A percentile compares a stretch with the other conserved stretches of the same genome.
phyloP scores from a whole-genome alignment of 2,888 invertebrate genomes.

The Drosophila basisetae region DNA sequence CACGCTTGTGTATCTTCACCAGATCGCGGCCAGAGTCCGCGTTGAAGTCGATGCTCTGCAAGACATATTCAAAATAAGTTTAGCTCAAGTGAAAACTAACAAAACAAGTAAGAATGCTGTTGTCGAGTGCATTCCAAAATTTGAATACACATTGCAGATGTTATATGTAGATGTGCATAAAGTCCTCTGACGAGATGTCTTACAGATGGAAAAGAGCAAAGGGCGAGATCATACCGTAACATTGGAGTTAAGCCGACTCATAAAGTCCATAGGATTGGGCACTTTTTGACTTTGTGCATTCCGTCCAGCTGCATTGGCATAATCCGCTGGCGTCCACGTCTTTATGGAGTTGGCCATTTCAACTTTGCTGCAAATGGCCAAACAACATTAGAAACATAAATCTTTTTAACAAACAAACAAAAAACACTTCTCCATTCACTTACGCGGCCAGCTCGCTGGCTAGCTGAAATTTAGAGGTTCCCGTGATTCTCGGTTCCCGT shows the following conservation, averaged over 20 bases:
- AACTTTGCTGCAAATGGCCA: constrained; percentile 79
- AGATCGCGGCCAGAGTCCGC: constrained; percentile 54
- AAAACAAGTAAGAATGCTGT: background rate
- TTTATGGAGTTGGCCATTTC: constrained; percentile 83
- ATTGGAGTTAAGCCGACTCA: constrained; percentile 86
- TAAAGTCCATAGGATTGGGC: constrained; percentile 87
- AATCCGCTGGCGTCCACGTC: constrained; percentile 83
- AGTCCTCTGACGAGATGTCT: background rate
- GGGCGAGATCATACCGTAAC: constrained; percentile 47
- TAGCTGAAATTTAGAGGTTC: constrained; percentile 28
- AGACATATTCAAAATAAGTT: background rate
- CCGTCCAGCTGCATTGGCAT: constrained; percentile 76
- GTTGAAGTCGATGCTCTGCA: constrained; percentile 85
- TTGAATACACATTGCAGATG: background rate
- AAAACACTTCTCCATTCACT: background rate
- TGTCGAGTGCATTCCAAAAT: background rate
- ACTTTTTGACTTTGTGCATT: constrained; percentile 73
- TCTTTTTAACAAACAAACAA: too few relatives aligned
- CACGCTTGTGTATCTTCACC: constrained; percentile 87
- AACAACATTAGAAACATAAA: background rate
- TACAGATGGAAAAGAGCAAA: background rate
- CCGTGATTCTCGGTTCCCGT: constrained; percentile 51
- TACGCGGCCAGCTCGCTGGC: constrained; percentile 55
- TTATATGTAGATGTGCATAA: background rate
- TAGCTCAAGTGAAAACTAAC: background rate